Base-by-base conservation (phyloP, 2,797 vertebrate species). In the Hemitrygon akajei region DNA sequence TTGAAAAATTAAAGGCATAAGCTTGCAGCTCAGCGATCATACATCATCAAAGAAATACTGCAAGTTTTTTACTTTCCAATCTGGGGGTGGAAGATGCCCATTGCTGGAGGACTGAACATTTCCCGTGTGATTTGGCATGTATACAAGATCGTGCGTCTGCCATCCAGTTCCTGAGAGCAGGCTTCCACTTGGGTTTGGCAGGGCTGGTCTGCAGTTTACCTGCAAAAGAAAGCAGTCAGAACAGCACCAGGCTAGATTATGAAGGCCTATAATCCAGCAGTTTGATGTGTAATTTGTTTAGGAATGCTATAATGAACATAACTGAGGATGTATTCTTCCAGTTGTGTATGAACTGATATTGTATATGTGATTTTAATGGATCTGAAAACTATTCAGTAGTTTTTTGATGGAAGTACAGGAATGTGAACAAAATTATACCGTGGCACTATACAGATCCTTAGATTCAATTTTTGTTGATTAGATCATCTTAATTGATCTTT, bases 1-100 rank as follows among this genome's bases (percentile, higher is more conserved):
- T 58, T 37, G 63, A 7, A 89, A 22, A 89, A 89, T 89, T n/a
- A 89, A 11, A 89, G 86, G 86, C 84, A 87, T 60, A 9, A 87
- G 7, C 16, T 30, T 2, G 84, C 84, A 63, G 80, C 18, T 37
- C 63, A 37, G 9, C 66, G 16, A 20, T 34, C 60, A 63, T 63
- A 89, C 14, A 3, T 25, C 25, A 30, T 10, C 30, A 58, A 58
- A 60, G 27, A 58, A 14, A 27, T 84, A 47, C 47, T 47, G 47
- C 47, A 84, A 25, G 27, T 10, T 84, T 5, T 37, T 82, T 27
- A 25, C 82, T 84, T 84, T 84, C 47, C 27, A 30, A 56, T 58
- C 81, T 25, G 20, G 22, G 81, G 56, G 16, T 34, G 40, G 34
- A 82, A 56, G 3, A 56, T 3, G 11, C 2, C 10, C 27, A 30